These are phyloP conservation scores for Operophtera brumata DNA, from an alignment of 2,888 invertebrate genomes.

Conservation along the genomic window DNA sequence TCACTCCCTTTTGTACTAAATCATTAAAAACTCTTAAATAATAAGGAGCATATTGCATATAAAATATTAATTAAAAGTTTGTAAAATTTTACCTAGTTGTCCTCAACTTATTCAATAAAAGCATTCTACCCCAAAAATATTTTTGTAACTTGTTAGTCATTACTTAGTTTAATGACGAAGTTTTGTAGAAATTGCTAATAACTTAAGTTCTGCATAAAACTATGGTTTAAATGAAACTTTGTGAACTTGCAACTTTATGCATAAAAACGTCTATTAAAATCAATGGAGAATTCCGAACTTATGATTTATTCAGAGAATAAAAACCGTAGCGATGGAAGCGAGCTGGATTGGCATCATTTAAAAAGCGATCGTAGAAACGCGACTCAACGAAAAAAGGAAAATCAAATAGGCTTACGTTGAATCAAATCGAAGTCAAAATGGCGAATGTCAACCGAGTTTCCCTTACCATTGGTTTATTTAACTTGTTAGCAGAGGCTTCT, in stretches of 20 bases:
- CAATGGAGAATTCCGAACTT: slow-evolving; percentile 19
- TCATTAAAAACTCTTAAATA: no score
- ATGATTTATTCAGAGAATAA: slow-evolving; percentile 24
- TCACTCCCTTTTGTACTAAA: no score
- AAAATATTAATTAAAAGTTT: slow-evolving; percentile 3
- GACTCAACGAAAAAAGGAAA: slow-evolving; percentile 30
- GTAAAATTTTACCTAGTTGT: slow-evolving; percentile 18
- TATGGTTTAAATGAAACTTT: slow-evolving; percentile 15
- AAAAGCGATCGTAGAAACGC: slow-evolving; percentile 28
- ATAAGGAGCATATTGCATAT: no score
- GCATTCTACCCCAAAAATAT: slow-evolving; percentile 7
- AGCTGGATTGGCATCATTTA: slow-evolving; percentile 29
- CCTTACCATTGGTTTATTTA: slow-evolving; percentile 21
- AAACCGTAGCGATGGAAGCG: slow-evolving; percentile 10
- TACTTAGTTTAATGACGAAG: slow-evolving; percentile 6
- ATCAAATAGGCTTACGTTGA: slow-evolving; percentile 34
- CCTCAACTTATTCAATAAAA: slow-evolving; percentile 16
- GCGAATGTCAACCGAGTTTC: slow-evolving; percentile 29
- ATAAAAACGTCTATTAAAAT: slow-evolving; percentile 21
- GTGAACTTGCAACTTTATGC: slow-evolving; percentile 7
- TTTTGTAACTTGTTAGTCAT: slow-evolving; percentile 14
- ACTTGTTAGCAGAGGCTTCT: slow-evolving; percentile 16
- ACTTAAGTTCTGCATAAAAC: slow-evolving; percentile 8
- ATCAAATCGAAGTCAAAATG: slow-evolving; percentile 33
- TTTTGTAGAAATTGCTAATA: slow-evolving; percentile 5